A percentile compares a stretch with the other conserved stretches of the same genome.
These are phyloP conservation scores for Pseudomugil gertrudae DNA, from an alignment of 2,797 vertebrate genomes.

Conservation along the genomic window DNA sequence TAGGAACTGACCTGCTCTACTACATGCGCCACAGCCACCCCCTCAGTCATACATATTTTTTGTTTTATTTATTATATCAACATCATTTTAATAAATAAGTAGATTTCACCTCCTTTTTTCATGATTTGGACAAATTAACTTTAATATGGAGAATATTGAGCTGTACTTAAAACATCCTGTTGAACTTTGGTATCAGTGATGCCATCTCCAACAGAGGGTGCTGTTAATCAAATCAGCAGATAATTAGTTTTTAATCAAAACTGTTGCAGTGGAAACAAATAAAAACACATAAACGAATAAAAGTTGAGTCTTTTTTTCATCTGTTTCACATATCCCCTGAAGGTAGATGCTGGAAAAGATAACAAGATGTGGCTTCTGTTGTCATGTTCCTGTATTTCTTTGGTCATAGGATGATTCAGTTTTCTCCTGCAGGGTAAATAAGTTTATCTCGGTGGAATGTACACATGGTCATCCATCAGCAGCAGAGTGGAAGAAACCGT, in stretches of 20 bases:
- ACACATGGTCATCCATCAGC: conserved; percentile 75
- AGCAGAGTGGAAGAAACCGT: conserved; percentile 67
- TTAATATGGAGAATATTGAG: not conserved
- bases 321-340: no score
- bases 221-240: conserved; percentile 55
- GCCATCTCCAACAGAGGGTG: conserved; percentile 62
- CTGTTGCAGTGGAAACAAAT: conserved; percentile 28
- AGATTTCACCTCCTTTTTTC: no score
- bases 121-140: not conserved
- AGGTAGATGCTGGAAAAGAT: conserved; percentile 18
- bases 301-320: no score
- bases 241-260: conserved; percentile 31
- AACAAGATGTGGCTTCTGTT: conserved; percentile 48
- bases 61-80: no score
- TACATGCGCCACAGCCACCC: no score
- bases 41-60: no score
- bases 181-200: no score
- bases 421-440: conserved; percentile 58
- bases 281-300: conserved; percentile 30
- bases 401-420: conserved; percentile 52
- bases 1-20: no score
- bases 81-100: no score
- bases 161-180: not conserved
- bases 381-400: conserved; percentile 42
- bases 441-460: conserved; percentile 63